Evolutionary conservation across 2,888 invertebrate genomes (phyloP).

Genomic region (Tachystola acroxantha): DNA sequence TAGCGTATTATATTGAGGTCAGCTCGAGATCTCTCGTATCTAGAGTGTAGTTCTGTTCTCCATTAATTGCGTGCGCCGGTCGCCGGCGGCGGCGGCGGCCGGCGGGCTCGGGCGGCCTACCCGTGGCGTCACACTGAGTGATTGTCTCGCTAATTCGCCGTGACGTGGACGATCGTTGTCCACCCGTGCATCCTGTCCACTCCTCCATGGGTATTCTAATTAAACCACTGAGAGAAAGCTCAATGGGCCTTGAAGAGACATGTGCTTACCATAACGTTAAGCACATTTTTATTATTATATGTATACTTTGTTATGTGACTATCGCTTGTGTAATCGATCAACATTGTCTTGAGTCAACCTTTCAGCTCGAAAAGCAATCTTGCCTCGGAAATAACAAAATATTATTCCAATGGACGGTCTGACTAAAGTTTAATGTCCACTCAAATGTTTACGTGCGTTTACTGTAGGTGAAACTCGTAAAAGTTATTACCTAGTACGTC

Average conservation of each 20-base stretch:
- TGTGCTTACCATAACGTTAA: too few species aligned
- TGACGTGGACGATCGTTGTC: constrained; percentile 38
- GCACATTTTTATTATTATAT: background rate
- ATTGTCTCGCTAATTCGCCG: constrained; percentile 62
- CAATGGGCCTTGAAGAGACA: background rate
- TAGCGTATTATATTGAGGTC: constrained; percentile 32
- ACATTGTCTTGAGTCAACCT: background rate
- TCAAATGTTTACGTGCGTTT: constrained; percentile 4
- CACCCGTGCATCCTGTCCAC: constrained; percentile 15
- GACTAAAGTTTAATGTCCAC: constrained; percentile 5
- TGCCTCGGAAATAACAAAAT: background rate
- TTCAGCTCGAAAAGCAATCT: background rate
- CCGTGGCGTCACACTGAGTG: constrained; percentile 53
- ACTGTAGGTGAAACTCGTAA: background rate
- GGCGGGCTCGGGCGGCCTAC: constrained; percentile 22
- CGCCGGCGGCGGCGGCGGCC: constrained; percentile 26
- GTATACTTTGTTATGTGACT: too few species aligned
- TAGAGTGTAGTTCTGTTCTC: constrained; percentile 50
- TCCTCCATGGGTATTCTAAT: constrained; percentile 5
- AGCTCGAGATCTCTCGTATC: constrained; percentile 43
- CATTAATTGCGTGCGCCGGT: constrained; percentile 51
- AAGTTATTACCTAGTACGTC: background rate
- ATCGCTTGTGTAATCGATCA: too few species aligned
- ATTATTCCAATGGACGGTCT: background rate
- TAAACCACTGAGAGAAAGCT: background rate